Evolutionary conservation across 2,888 invertebrate genomes (phyloP).

Genomic region (Diarsia dahlii): DNA sequence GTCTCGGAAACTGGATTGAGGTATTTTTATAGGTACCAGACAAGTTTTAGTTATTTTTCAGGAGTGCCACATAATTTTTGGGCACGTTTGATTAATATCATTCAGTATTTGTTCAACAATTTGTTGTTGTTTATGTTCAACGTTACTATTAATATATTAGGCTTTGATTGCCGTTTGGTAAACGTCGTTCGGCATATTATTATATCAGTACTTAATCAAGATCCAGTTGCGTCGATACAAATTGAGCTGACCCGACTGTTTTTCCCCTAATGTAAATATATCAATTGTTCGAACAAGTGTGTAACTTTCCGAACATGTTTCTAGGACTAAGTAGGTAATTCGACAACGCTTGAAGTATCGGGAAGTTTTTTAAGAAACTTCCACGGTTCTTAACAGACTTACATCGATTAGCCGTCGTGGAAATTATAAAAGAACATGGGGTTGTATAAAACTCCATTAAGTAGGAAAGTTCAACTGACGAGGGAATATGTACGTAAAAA

Average conservation of each 20-base stretch:
- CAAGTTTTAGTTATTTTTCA: background rate
- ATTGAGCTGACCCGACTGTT: too few species aligned
- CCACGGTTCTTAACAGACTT: background rate
- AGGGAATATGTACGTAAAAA: background rate
- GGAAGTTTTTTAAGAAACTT: conserved; percentile 10
- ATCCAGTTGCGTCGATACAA: background rate
- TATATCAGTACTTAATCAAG: background rate
- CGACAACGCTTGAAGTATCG: background rate
- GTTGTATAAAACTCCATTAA: background rate
- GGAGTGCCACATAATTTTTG: background rate
- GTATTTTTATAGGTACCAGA: background rate
- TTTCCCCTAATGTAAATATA: background rate
- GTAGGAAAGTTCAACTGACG: background rate
- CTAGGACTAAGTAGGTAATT: conserved; percentile 2
- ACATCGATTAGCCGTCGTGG: conserved; percentile 14
- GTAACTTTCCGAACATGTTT: background rate
- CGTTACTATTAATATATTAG: background rate
- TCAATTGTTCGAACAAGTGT: background rate
- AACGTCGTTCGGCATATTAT: too few species aligned
- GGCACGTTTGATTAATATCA: background rate
- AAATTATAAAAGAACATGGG: background rate
- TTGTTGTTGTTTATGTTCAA: too few species aligned
- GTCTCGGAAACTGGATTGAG: background rate
- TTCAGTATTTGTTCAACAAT: background rate
- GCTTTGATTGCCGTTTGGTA: background rate